Evolutionary conservation across 2,113 vertebrate species (phyloP).

Genomic region (Benitochromis conjunctus): DNA sequence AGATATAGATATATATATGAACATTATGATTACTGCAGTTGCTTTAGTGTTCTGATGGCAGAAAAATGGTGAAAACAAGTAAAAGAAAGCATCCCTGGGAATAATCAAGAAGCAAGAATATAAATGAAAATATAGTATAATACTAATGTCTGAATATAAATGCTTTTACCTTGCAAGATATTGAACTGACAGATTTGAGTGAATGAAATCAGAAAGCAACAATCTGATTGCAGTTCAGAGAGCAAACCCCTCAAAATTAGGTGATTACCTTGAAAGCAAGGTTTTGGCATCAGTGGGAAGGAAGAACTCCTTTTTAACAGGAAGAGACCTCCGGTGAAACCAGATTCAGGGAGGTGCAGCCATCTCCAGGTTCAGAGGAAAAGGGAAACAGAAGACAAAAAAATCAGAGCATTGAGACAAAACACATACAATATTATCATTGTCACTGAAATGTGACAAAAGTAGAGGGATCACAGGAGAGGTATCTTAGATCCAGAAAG

Average conservation of each 20-base stretch:
- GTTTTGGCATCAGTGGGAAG: neutral
- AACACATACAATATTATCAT: neutral
- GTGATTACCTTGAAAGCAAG: neutral
- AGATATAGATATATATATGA: too few species aligned
- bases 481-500: neutral
- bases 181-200: neutral
- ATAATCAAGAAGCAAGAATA: neutral
- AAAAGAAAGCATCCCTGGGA: neutral
- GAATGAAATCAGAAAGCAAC: neutral
- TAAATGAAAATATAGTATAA: too few species aligned
- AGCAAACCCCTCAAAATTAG: neutral
- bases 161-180: neutral
- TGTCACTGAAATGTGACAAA: neutral
- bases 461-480: neutral
- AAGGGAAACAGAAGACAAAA: accelerated
- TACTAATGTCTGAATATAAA: too few species aligned
- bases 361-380: neutral
- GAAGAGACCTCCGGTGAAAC: neutral
- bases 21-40: neutral
- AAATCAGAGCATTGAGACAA: neutral
- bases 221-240: too few species aligned
- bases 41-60: neutral
- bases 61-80: neutral
- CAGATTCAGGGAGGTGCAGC: neutral
- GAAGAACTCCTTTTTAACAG: neutral